Evolutionary conservation across 2,888 invertebrate species (phyloP), one percentile per base, ranked within the genome.

Genomic region (Shargacucullia verbasci): DNA sequence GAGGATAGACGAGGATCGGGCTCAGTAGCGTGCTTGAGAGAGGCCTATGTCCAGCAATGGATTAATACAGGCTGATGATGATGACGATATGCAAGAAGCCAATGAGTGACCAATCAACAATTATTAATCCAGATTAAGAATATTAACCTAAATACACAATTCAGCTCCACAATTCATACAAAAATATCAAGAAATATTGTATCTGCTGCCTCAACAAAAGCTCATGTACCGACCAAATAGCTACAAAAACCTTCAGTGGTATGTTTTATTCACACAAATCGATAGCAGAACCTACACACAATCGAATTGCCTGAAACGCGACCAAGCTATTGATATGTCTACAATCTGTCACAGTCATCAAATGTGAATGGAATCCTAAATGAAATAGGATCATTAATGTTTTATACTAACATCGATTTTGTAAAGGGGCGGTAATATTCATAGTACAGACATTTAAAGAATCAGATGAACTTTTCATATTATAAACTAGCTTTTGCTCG

Each of bases 251-350:
- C 34, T 29, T 50, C 37, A 12, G 0, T 8, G 38, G 43, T 53
- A 76, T 78, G 63, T 78, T 74, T 80, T 76, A 80, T 80, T 79
- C 79, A 79, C 45, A 48, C 48, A 45, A 65, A 76, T 79, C 79
- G 67, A 79, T 79, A 76, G 34, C 7, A 44, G 43, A 49, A 50
- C 46, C 52, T 37, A 58, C 52, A 58, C 48, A 27, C 48, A 14
- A 38, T 29, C 14, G 48, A 59, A 66, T 53, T 45, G 49, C 49
- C 65, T 47, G 54, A 37, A 66, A 46, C 45, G 46, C 25, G 39
- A 44, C 34, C 12, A 12, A n/a, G 25, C 15, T 57, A 75, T 76
- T 65, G 59, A 65, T 34, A 65, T 47, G 40, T 62, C 45, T n/a
- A 57, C 43, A 56, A 61, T 47, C 57, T 70, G 60, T 56, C 56